Evolutionary conservation across 2,888 invertebrate genomes (phyloP).

Genomic region (Myopa tessellatipennis): DNA sequence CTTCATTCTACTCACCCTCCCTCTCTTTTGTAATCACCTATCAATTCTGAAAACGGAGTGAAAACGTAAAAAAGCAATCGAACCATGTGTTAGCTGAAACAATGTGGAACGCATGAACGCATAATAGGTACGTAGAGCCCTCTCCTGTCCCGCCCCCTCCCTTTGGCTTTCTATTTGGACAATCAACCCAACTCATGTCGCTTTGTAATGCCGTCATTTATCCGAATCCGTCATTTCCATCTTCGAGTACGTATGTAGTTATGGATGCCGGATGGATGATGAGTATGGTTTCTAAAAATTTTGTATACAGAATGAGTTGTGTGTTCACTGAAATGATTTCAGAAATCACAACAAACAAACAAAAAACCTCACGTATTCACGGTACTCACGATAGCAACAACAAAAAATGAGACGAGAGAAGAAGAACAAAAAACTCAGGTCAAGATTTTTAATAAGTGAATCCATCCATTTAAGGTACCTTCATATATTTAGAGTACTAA

Average conservation of each 20-base stretch:
- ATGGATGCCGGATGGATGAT: no score
- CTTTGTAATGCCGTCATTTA: constrained; percentile 6
- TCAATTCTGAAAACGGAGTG: constrained; percentile 1
- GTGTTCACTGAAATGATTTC: constrained; percentile 15
- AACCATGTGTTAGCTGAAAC: constrained; percentile 4
- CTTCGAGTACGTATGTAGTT: neutral
- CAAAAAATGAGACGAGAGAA: neutral
- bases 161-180: neutral
- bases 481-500: no score
- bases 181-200: neutral
- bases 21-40: neutral
- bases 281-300: neutral
- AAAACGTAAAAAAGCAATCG: constrained; percentile 17
- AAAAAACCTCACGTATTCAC: neutral
- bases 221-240: neutral
- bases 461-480: neutral
- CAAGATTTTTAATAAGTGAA: neutral
- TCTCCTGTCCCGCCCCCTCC: neutral
- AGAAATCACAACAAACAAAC: constrained; percentile 17
- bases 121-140: neutral
- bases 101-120: constrained; percentile 24
- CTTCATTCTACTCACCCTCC: no score
- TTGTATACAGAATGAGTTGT: neutral
- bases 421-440: no score
- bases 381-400: constrained; percentile 3